phyloP scores from a whole-genome alignment of 2,888 invertebrate genomes.

The Esperia sulphurella region DNA sequence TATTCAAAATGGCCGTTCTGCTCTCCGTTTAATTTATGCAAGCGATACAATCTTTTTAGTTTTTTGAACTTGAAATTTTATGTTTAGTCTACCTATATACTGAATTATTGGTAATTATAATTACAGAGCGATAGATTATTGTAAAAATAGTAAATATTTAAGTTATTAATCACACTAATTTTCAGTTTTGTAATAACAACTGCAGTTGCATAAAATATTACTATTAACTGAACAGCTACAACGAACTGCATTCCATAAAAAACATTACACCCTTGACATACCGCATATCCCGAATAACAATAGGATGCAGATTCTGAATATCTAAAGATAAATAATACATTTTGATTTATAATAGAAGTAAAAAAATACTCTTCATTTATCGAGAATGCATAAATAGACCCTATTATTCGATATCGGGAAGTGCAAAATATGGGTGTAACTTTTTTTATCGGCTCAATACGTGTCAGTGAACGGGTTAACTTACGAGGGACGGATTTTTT shows the following conservation, averaged over 20 bases:
- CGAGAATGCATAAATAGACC: constrained; percentile 78
- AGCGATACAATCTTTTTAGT: constrained; percentile 48
- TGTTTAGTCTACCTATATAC: background rate
- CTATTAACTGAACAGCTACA: constrained; percentile 43
- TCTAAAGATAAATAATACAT: constrained; percentile 79
- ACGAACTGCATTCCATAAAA: constrained; percentile 50
- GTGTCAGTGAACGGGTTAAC: constrained; percentile 76
- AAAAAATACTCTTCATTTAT: constrained; percentile 79
- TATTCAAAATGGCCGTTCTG: constrained; percentile 73
- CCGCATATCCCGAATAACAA: constrained; percentile 75
- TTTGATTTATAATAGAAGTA: constrained; percentile 78
- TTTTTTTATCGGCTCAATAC: constrained; percentile 69
- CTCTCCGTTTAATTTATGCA: constrained; percentile 52
- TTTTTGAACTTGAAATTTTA: constrained; percentile 1
- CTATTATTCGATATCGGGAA: constrained; percentile 75
- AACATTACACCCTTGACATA: constrained; percentile 78
- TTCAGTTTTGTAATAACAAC: no score
- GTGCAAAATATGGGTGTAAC: constrained; percentile 80
- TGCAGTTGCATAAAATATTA: constrained; percentile 9
- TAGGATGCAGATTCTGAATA: constrained; percentile 77
- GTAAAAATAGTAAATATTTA: no score
- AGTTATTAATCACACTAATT: no score
- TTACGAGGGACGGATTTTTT: constrained; percentile 63
- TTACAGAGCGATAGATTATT: no score
- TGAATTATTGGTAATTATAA: no score